Evolutionary conservation across 1,140 invertebrate species (phyloP).

Genomic region (Meloidogyne chitwoodi): DNA sequence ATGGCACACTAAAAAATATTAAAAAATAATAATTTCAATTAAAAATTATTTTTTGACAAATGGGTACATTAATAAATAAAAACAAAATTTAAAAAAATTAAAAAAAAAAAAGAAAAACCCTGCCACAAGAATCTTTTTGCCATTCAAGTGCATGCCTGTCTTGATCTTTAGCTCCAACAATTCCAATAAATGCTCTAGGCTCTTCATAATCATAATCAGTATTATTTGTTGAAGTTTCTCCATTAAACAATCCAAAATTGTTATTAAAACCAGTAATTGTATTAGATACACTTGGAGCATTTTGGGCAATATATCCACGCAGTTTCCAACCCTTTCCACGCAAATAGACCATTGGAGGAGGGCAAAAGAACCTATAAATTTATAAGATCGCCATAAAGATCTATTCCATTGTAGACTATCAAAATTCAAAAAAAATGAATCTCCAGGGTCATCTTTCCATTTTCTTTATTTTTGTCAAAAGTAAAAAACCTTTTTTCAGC

Average conservation of each 20-base stretch:
- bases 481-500: constrained; percentile 81
- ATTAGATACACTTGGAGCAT: not conserved
- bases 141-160: constrained; percentile 97
- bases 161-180: constrained; percentile 87
- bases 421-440: no score
- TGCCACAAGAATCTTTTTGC: constrained; percentile 68
- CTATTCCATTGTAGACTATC: no score
- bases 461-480: no score
- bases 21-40: no score
- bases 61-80: no score
- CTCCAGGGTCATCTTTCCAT: no score
- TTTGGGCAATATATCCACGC: constrained; percentile 69
- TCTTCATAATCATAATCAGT: constrained; percentile 63
- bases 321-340: constrained; percentile 88
- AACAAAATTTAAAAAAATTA: no score
- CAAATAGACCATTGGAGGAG: constrained; percentile 95
- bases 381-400: no score
- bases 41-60: no score
- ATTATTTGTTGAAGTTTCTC: not conserved
- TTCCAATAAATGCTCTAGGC: constrained; percentile 95
- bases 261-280: not conserved
- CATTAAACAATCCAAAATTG: constrained; percentile 14
- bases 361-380: constrained; percentile 83
- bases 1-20: constrained; percentile 86
- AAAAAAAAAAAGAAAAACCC: constrained; percentile 46